Base-by-base conservation (phyloP, 1,140 invertebrate species). In the Drosophila sturtevanti region DNA sequence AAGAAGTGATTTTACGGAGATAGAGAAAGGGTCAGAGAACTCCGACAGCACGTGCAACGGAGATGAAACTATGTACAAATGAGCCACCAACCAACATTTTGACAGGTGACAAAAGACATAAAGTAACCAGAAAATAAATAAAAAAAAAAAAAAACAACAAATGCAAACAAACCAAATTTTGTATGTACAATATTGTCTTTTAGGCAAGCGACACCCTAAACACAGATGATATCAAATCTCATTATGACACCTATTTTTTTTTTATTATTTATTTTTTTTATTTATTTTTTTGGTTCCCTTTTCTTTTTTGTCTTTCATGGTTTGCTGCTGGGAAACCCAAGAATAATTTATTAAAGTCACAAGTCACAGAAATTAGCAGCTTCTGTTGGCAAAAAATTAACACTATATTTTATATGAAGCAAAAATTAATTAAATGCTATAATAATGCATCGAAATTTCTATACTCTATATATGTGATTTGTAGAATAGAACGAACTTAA, bases 211-310 rank as follows among this genome's bases (percentile, higher is more conserved):
- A 48, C 41, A 48, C 16, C 41, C 41, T 16, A 16, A 7, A 44
- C 16, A 18, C 16, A 48, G 81, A 85, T 86, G 60, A 54, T 79
- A 89, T 89, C 84, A 38, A 70, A 64, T 51, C 52, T 68, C 82
- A 87, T 76, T 86, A 82, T 65, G 75, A 72, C 82, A 82, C 79
- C 64, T 72, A 59, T 16, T 55, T 34, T 51, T 24, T 34, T 35
- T 21, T 9, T 27, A 24, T 62, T 35, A 34, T 22, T 21, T 44
- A 7, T 18, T 3, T 10, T 4, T 21, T 21, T 11, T 9, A 2
- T 16, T 38, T 4, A 7, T n/a, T 5, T 38, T 38, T 10, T 38
- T 12, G n/a, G 38, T 41, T 41, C 4, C 5, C 5, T 14, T 41
- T 41, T 41, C 4, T 2, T 38, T 14, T 6, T n/a, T 6, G 41